These are phyloP conservation scores for Carassius auratus DNA, from an alignment of 2,113 vertebrate genomes.

Conservation along the genomic window DNA sequence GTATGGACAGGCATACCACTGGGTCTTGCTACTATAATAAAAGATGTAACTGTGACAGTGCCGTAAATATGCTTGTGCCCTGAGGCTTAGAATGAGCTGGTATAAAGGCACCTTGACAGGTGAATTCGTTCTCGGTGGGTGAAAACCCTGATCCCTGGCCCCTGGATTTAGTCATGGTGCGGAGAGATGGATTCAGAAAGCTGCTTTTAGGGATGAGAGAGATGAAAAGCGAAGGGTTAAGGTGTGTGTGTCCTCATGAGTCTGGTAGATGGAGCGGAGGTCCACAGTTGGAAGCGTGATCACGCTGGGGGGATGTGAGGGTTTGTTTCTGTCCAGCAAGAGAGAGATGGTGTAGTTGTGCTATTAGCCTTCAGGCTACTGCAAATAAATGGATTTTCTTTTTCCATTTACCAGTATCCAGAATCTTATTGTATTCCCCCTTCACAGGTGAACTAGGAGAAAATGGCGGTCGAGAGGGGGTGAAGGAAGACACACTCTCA, in stretches of 20 bases:
- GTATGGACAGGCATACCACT: conserved; percentile 17
- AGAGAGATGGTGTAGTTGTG: conserved; percentile 40
- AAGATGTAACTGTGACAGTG: conserved; percentile 48
- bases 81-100: conserved; percentile 37
- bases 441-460: conserved; percentile 52
- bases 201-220: conserved; percentile 8
- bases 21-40: conserved; percentile 43
- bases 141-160: conserved; percentile 42
- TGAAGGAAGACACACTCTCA: conserved; percentile 24
- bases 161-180: conserved; percentile 36
- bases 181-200: conserved; percentile 4
- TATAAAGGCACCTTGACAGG: conserved; percentile 45
- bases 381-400: conserved; percentile 56
- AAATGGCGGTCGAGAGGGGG: conserved; percentile 15
- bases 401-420: conserved; percentile 50
- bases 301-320: conserved; percentile 28
- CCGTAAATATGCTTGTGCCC: conserved; percentile 37
- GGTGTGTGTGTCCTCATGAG: conserved; percentile 7
- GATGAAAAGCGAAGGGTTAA: background rate
- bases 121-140: conserved; percentile 33
- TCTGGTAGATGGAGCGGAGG: conserved; percentile 27
- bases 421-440: conserved; percentile 51
- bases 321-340: conserved; percentile 13
- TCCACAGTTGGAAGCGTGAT: conserved; percentile 30
- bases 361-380: conserved; percentile 44